Base-by-base conservation (phyloP, 2,888 invertebrate species). In the Pharmacophagus antenor region DNA sequence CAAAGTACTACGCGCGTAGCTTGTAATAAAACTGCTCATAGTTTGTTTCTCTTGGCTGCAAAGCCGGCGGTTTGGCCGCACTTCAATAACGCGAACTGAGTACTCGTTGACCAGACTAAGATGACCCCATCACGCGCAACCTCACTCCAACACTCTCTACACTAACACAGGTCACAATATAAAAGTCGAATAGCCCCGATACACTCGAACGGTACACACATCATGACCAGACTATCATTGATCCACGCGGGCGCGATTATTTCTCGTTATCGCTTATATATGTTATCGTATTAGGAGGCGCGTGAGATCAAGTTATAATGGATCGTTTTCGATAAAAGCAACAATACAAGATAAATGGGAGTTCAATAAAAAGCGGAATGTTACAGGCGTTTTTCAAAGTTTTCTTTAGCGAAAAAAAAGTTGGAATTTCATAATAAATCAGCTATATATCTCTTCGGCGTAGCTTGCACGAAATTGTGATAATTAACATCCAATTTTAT, bases 11-110 rank as follows among this genome's bases (percentile, higher is more conserved):
- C 25, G 17, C 51, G 46, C 47, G 51, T 41, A 46, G 52, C 52
- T 17, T 42, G 56, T 62, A 65, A 65, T 66, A 70, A 65, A 61
- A 66, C 62, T 65, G 66, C 51, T 56, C 42, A 37, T 59, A 65
- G 65, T 68, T 67, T 70, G 67, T 70, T 69, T 70, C 67, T 67
- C 67, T 70, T 70, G 68, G 71, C 70, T 52, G 46, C 62, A 61
- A 65, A 63, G 60, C 63, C 65, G 69, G 67, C 68, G 65, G 60
- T 55, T 71, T 70, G 71, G 71, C 71, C 63, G 61, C 61, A 41
- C 54, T 67, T 71, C 71, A 71, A 70, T 70, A 67, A 66, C 70
- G 59, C 58, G 48, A 15, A 52, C 52, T 50, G 41, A 48, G 37
- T 58, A 46, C 46, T 31, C 42, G 12, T n/a, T 25, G 52, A 25